Base-by-base conservation (phyloP, 2,113 vertebrate genomes). In the Mellivora capensis region DNA sequence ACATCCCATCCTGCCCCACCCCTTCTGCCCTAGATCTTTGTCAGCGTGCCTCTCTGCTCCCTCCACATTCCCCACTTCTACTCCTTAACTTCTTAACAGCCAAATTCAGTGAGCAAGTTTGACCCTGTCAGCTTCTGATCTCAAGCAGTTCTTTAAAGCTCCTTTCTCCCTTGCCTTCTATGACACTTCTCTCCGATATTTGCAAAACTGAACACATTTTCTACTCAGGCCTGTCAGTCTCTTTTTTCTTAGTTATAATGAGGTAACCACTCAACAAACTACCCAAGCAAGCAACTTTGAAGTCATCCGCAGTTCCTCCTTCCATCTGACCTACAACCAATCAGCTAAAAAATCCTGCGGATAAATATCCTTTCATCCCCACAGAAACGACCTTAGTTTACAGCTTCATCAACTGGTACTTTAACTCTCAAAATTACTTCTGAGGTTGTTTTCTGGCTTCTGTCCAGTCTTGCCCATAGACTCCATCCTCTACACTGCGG, bases 201-300 rank as follows among this genome's bases (percentile, higher is more conserved):
- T 91, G 21, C n/a, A 96, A 88, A 96, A 71, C 87, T 91, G 39
- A 83, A 54, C 23, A 27, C 54, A 64, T 61, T 71, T 87, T 67
- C 59, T 54, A 72, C 21, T 44, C 15, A 34, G 69, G n/a, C 31
- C 23, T 94, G 27, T 67, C 67, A 85, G 89, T 92, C 62, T 93
- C 20, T 82, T 27, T 61, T 80, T 87, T 93, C 62, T 87, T 88
- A 61, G 42, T 85, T 90, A 47, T 77, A 82, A 82, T 91, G 54
- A 49, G 39, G 37, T 84, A 89, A 94, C 47, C 83, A 85, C 72
- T 85, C 57, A 89, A 82, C 61, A 81, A 76, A 42, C 42, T 84
- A 37, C 34, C 15, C 52, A 91, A 94, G 72, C 44, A 71, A 95
- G 39, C 94, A 96, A 84, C 77, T 93, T 67, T 44, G 25, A 93